Evolutionary conservation across 1,140 invertebrate genomes (phyloP), one percentile per base, ranked within the genome.

Genomic region (Drosophila arizonae): DNA sequence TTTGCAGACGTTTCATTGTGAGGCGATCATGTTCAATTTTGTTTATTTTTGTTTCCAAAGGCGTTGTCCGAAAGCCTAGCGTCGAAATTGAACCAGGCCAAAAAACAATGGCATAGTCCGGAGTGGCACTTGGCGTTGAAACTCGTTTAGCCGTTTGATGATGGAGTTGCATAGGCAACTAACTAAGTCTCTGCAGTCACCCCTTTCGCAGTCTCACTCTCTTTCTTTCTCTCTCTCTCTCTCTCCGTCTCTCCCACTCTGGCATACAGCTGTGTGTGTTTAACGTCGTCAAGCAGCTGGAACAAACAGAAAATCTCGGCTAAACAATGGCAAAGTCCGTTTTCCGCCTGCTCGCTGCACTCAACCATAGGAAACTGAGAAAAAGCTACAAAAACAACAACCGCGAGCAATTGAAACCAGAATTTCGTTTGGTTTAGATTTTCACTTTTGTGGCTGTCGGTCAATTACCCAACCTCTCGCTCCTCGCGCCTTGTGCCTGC

Each of bases 341-440:
- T 57, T 58, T 41, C 39, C 62, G 17, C 61, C 13, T 33, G 28
- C 39, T 45, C 48, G 57, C 24, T 72, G 68, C 69, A 76, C 69
- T 76, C 54, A 72, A 76, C 41, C 73, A 51, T 67, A 57, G 55
- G 41, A 60, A 66, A 56, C 28, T 52, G 41, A 65, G 54, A 58
- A 71, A 60, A 73, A 56, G 41, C 51, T 51, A 60, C 15, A 70
- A 13, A 13, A 68, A 56, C 55, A 72, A 72, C 73, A 78, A 88
- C 82, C 79, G 84, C 84, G 76, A 81, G 84, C 84, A 79, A 87
- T 87, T 88, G 84, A 87, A 87, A 87, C 84, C 82, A 87, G 84
- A 88, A 87, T 88, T 88, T 77, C 73, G 64, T 88, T 87, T 69
- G 67, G 81, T 86, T 86, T 87, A 87, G 82, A 87, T 87, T 87